A percentile compares a stretch with the other conserved stretches of the same genome.
These are phyloP conservation scores for Pseudomyrmex flavicornis DNA, from an alignment of 1,140 invertebrate genomes.

Conservation along the genomic window DNA sequence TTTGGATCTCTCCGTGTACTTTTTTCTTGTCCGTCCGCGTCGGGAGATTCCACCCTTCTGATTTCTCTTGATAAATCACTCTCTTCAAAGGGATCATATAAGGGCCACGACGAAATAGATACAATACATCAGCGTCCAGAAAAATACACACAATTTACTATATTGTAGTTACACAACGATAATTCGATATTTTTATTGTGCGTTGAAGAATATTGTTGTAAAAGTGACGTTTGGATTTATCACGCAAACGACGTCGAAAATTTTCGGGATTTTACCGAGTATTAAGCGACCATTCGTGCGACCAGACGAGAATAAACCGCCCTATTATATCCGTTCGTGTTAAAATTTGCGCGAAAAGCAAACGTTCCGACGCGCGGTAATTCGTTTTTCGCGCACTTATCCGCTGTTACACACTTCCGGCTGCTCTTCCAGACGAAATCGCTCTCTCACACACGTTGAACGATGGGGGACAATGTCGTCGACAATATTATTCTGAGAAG, in stretches of 20 bases:
- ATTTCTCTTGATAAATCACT: slow-evolving; percentile 23
- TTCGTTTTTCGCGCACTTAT: not conserved
- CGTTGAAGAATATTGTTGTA: not conserved
- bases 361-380: slow-evolving; percentile 12
- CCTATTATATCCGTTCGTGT: not conserved
- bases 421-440: not conserved
- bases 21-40: slow-evolving; percentile 20
- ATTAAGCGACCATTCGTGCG: not conserved
- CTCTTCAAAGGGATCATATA: not conserved
- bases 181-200: not conserved
- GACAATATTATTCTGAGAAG: not conserved
- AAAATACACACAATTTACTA: not conserved
- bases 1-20: slow-evolving; percentile 18
- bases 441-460: too few species aligned
- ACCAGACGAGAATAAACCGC: not conserved
- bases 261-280: not conserved
- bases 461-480: not conserved
- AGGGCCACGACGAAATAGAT: slow-evolving; percentile 12
- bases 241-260: not conserved
- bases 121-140: not conserved
- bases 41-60: not conserved
- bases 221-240: not conserved
- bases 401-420: not conserved
- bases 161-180: not conserved
- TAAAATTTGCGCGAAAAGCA: not conserved